Percentiles rank a stretch among this genome's conserved stretches.
phyloP scores from a whole-genome alignment of 2,113 vertebrate species.

The Heteronetta atricapilla region DNA sequence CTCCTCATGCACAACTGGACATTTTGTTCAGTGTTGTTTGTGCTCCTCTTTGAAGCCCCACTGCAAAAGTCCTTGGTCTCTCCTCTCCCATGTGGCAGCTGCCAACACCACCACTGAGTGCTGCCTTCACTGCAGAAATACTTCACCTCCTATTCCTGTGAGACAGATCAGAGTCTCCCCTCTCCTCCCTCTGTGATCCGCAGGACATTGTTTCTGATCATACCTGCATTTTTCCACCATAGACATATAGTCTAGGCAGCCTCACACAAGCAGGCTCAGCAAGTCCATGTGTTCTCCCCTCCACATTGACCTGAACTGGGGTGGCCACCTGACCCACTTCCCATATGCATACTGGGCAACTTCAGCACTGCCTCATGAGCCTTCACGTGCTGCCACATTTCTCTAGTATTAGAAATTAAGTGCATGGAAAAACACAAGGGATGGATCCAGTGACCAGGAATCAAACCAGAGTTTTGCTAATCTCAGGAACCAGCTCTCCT shows the following conservation, averaged over 20 bases:
- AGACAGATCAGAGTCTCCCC: neutral
- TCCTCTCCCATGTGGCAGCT: neutral
- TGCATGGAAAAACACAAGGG: neutral
- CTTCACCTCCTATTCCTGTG: neutral
- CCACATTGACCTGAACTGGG: neutral
- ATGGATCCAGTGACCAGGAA: neutral
- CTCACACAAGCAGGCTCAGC: neutral
- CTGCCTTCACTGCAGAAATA: neutral
- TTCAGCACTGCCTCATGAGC: neutral
- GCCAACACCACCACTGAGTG: fast-evolving
- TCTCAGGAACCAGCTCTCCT: neutral
- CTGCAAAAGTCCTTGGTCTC: neutral
- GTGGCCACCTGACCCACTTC: neutral
- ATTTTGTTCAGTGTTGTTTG: neutral
- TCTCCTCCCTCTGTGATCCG: neutral
- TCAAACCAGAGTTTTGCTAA: neutral
- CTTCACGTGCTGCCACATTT: neutral
- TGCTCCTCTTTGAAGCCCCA: neutral
- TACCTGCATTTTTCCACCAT: fast-evolving
- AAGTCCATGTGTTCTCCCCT: neutral
- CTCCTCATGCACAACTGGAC: neutral
- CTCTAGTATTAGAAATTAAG: neutral
- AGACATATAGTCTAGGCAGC: neutral
- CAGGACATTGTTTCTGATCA: neutral
- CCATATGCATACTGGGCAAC: neutral